Base-by-base conservation (phyloP, 2,797 vertebrate species). In the Sebastes hubbsi region DNA sequence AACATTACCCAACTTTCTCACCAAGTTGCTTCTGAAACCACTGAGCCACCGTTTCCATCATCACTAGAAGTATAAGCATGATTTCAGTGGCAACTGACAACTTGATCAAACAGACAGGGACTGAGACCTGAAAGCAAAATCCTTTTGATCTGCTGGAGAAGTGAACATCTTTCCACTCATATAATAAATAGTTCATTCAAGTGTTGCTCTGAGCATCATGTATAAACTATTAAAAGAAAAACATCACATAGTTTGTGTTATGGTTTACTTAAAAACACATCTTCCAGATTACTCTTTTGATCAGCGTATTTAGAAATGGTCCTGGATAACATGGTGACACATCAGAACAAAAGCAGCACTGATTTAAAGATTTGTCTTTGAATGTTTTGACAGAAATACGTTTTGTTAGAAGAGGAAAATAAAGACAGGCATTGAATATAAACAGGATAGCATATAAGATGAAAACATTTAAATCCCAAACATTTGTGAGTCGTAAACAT, bases 1-100 rank as follows among this genome's bases (percentile, higher is more conserved):
- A 71, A 18, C 3, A 9, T 73, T 60, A 46, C 9, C 24, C 16
- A 56, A 68, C 36, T 24, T 68, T 71, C 25, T 72, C 25, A 7
- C 6, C 54, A 20, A 16, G 59, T 74, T 67, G 34, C 56, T 14
- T 75, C 25, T 58, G 56, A 36, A 75, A 32, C 27, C 74, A 38
- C 58, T 24, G 46, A 78, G 34, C 30, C 46, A 25, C 55, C 8
- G 18, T 61, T 54, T 84, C 54, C 46, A 60, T 66, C 46, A 67
- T 36, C 58, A 27, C n/a, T 20, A 49, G 36, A 34, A 16, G 25
- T 18, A 18, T 6, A 11, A 54, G 24, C 36, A 13, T 55, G 46
- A 62, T 22, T 60, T n/a, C 42, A 69, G n/a, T 77, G 27, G 38
- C 42, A 80, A 58, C 69, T 77, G 73, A 77, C 72, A 79, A 46